phyloP scores from a whole-genome alignment of 2,888 invertebrate species.

The Meta bourneti region DNA sequence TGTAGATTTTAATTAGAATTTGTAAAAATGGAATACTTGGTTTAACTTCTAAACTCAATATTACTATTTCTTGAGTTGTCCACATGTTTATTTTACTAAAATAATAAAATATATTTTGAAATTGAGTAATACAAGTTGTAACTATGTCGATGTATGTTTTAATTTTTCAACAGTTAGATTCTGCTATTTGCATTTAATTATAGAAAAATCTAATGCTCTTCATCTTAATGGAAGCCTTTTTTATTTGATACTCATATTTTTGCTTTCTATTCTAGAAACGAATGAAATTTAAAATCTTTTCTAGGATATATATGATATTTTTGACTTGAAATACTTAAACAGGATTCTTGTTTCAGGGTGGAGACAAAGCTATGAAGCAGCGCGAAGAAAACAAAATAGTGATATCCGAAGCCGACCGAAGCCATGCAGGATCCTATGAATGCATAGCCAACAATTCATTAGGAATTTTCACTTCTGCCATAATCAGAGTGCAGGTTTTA shows the following conservation, averaged over 20 bases:
- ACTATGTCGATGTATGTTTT: too few species aligned
- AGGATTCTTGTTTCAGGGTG: slow-evolving; percentile 31
- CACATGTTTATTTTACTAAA: too few species aligned
- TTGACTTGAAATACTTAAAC: not conserved
- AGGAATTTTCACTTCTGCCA: slow-evolving; percentile 70
- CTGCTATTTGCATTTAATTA: not conserved
- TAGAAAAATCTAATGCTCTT: not conserved
- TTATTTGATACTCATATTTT: not conserved
- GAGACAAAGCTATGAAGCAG: slow-evolving; percentile 49
- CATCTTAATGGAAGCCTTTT: not conserved
- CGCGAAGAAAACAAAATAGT: slow-evolving; percentile 68
- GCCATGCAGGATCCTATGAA: slow-evolving; percentile 72
- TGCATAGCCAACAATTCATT: slow-evolving; percentile 73
- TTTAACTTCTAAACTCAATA: too few species aligned
- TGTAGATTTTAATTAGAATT: too few species aligned
- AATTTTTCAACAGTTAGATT: not conserved
- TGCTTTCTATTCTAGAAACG: not conserved
- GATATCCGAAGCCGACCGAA: slow-evolving; percentile 65
- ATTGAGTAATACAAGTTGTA: too few species aligned
- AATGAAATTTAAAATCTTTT: not conserved
- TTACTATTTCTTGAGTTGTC: too few species aligned
- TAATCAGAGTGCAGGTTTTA: slow-evolving; percentile 73
- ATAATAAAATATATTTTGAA: too few species aligned
- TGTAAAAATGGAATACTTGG: too few species aligned
- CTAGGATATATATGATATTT: not conserved